These are phyloP conservation scores for Crotalus adamanteus DNA, from an alignment of 2,797 vertebrate species.

Conservation along the genomic window DNA sequence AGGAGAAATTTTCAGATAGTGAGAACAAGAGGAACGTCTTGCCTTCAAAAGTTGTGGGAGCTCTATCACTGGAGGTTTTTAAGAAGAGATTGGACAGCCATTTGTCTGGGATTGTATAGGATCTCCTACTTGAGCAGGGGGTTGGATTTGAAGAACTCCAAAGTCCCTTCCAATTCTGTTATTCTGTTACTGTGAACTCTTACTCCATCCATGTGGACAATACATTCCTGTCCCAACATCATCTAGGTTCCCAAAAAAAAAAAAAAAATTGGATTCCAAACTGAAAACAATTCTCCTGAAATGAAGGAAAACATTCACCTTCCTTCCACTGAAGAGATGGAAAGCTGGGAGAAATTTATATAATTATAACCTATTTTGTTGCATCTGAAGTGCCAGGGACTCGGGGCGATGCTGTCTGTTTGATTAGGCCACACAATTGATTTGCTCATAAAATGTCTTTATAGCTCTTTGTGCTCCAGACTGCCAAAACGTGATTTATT, in stretches of 20 bases:
- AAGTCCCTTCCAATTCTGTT: background rate
- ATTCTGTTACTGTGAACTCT: background rate
- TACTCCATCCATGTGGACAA: background rate
- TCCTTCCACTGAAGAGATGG: slow-evolving; percentile 23
- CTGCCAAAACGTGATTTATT: slow-evolving; percentile 67
- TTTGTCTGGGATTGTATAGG: background rate
- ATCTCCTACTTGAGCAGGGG: background rate
- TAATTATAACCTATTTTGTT: slow-evolving; percentile 23
- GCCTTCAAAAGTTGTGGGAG: background rate
- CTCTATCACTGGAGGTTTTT: background rate
- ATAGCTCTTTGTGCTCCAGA: slow-evolving; percentile 66
- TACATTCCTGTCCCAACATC: background rate
- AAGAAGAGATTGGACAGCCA: background rate
- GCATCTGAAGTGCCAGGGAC: slow-evolving; percentile 30
- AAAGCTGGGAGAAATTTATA: slow-evolving; percentile 20
- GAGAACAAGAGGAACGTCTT: background rate
- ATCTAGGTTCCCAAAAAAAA: background rate
- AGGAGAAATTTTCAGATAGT: background rate
- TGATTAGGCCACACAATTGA: slow-evolving; percentile 68
- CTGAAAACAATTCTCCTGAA: background rate
- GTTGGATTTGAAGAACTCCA: background rate
- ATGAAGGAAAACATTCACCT: background rate
- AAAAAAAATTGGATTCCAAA: background rate
- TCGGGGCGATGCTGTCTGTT: slow-evolving; percentile 26
- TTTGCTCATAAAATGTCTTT: slow-evolving; percentile 71